phyloP scores from a whole-genome alignment of 2,113 vertebrate genomes.

The Apaloderma vittatum region DNA sequence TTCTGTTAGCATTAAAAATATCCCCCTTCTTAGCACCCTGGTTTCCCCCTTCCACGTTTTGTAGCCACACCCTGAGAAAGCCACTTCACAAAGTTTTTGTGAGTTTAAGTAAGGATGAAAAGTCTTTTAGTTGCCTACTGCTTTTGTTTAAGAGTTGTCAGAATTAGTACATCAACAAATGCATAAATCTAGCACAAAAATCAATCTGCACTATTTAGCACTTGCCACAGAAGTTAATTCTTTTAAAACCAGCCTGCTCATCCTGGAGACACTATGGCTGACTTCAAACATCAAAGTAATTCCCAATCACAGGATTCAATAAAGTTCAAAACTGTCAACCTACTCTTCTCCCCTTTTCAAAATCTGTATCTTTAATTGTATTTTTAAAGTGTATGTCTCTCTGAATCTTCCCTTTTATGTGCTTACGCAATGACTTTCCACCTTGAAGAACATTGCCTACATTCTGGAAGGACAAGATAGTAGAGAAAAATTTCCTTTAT shows the following conservation, averaged over 20 bases:
- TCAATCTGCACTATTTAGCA: not conserved
- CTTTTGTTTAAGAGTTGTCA: not conserved
- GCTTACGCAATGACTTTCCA: not conserved
- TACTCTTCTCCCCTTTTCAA: not conserved
- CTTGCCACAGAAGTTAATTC: not conserved
- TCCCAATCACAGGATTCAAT: not conserved
- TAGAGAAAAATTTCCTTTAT: not conserved
- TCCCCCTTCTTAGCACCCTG: not conserved
- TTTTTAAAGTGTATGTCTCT: not conserved
- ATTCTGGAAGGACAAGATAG: not conserved
- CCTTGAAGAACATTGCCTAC: not conserved
- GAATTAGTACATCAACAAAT: not conserved
- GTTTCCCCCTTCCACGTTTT: not conserved
- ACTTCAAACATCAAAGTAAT: not conserved
- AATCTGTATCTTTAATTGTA: not conserved
- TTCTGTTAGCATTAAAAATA: not conserved
- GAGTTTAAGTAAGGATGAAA: not conserved
- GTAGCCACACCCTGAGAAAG: not conserved
- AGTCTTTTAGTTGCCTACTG: not conserved
- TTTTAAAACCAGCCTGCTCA: not conserved
- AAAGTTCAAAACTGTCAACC: not conserved
- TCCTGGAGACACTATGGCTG: not conserved
- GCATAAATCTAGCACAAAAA: not conserved
- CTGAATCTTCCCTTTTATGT: not conserved
- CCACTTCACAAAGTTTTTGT: not conserved